A percentile compares a stretch with the other conserved stretches of the same genome.
Evolutionary conservation across 2,888 invertebrate genomes (phyloP).

Genomic region (Alitta virens): DNA sequence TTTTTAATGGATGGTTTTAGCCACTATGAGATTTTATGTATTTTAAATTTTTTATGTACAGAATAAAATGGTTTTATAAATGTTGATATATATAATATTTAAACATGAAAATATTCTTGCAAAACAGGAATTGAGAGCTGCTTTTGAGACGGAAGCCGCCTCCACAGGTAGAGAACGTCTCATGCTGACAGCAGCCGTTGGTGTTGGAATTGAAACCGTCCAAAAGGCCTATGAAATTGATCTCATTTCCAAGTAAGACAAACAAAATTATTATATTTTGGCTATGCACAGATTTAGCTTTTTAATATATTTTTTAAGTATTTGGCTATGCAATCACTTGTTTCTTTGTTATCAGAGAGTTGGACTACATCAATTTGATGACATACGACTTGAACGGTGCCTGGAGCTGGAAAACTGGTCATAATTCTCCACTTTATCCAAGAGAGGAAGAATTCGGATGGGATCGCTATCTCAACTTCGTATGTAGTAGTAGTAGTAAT

Average conservation of each 20-base stretch:
- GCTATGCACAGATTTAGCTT: too few relatives aligned
- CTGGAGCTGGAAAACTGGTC: constrained; percentile 9
- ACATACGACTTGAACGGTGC: constrained; percentile 21
- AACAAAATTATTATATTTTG: too few relatives aligned
- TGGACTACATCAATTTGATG: constrained; percentile 20
- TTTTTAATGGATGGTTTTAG: too few relatives aligned
- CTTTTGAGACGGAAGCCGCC: constrained; percentile 81
- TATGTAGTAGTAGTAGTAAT: too few relatives aligned
- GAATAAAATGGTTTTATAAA: too few relatives aligned
- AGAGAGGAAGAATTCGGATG: background rate
- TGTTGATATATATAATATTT: too few relatives aligned
- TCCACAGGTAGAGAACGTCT: constrained; percentile 79
- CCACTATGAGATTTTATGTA: too few relatives aligned
- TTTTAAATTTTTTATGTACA: too few relatives aligned
- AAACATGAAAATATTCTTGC: too few relatives aligned
- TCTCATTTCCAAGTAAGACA: constrained; percentile 77
- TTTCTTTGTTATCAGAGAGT: too few relatives aligned
- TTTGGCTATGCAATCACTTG: too few relatives aligned
- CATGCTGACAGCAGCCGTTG: constrained; percentile 88
- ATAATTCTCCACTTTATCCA: constrained; percentile 14
- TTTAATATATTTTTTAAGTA: too few relatives aligned
- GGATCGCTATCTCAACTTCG: constrained; percentile 1
- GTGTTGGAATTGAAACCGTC: constrained; percentile 88
- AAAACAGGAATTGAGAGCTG: constrained; percentile 84
- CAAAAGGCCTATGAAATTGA: constrained; percentile 90